Evolutionary conservation across 2,797 vertebrate genomes (phyloP).

Genomic region (Linurgus olivaceus): DNA sequence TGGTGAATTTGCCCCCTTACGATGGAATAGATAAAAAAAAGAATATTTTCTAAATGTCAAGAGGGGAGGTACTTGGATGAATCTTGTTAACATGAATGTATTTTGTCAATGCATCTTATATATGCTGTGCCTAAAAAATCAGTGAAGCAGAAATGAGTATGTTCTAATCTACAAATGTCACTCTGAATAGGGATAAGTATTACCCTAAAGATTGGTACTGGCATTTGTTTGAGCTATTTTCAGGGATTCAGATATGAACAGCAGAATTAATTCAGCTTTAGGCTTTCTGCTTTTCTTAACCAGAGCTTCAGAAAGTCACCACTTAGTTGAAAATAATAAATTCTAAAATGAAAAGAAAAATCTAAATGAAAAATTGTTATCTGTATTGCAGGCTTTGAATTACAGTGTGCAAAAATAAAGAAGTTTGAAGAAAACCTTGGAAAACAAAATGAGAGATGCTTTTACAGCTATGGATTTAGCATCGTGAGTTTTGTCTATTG

Average conservation of each 20-base stretch:
- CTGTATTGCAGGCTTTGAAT: not conserved
- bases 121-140: not conserved
- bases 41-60: not conserved
- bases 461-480: not conserved
- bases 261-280: conserved; percentile 14
- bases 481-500: not conserved
- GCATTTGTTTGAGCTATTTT: conserved; percentile 27
- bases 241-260: not conserved
- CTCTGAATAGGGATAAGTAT: not conserved
- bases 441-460: conserved; percentile 16
- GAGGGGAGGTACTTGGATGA: not conserved
- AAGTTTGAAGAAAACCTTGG: not conserved
- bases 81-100: not conserved
- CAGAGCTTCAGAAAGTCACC: not conserved
- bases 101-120: not conserved
- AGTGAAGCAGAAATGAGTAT: not conserved
- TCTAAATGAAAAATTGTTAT: not conserved
- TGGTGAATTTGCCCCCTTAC: not conserved
- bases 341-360: not conserved
- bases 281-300: conserved; percentile 26
- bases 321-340: not conserved
- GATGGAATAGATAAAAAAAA: not conserved
- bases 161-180: not conserved
- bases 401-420: not conserved
- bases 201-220: not conserved